phyloP scores from a whole-genome alignment of 2,797 vertebrate species.

The Manis crassicaudata region DNA sequence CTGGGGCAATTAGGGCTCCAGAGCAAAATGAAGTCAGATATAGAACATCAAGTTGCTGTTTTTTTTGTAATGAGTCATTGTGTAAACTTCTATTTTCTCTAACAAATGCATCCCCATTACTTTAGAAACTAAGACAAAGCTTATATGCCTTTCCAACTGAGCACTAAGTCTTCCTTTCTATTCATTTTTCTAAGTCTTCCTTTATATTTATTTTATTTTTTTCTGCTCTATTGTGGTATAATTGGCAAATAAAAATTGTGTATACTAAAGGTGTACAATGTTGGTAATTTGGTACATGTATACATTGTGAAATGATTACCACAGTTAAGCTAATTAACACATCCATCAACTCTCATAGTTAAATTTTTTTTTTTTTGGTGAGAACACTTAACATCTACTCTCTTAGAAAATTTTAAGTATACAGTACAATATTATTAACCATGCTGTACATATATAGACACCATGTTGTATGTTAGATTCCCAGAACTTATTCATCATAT shows the following conservation, averaged over 20 bases:
- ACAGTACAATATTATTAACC: background rate
- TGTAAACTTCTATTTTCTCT: conserved; percentile 43
- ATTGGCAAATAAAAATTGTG: background rate
- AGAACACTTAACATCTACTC: background rate
- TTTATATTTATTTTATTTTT: conserved; percentile 7
- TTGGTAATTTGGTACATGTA: background rate
- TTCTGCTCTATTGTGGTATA: background rate
- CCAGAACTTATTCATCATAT: background rate
- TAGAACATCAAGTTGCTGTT: background rate
- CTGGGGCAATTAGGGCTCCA: background rate
- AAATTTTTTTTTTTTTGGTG: background rate
- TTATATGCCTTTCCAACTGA: conserved; percentile 37
- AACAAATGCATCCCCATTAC: conserved; percentile 26
- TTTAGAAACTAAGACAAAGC: conserved; percentile 1
- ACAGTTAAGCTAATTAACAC: background rate
- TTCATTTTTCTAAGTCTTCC: background rate
- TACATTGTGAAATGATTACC: background rate
- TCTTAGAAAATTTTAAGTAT: background rate
- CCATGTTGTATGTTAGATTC: background rate
- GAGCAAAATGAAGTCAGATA: conserved; percentile 21
- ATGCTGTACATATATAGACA: background rate
- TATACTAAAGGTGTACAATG: background rate
- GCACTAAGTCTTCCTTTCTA: background rate
- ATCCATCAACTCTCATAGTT: background rate
- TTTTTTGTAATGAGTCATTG: conserved; percentile 1